Conservation (phyloP, 2,888 invertebrate genomes). For the Aleiodes leptofemur region DNA sequence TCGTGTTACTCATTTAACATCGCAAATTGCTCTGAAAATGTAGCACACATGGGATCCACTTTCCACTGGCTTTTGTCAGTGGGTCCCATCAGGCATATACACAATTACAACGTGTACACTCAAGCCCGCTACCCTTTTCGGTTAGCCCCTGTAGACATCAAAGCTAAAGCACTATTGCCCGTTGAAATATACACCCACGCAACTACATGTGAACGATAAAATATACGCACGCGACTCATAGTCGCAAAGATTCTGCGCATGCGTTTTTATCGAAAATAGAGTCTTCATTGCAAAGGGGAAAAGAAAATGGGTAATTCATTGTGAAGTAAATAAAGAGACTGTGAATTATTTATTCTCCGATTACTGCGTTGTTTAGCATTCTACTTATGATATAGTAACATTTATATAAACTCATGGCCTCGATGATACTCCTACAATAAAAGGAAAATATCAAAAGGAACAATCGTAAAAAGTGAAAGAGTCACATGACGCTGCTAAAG, state of each 20-base stretch:
- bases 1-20: slow-evolving; percentile 4
- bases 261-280: slow-evolving; percentile 7
- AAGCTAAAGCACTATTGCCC: slow-evolving; percentile 10
- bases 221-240: background rate
- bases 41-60: slow-evolving; percentile 4
- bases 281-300: too few relatives aligned
- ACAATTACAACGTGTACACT: slow-evolving; percentile 18
- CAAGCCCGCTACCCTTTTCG: slow-evolving; percentile 10
- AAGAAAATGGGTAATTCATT: background rate
- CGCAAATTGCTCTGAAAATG: slow-evolving; percentile 7
- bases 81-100: slow-evolving; percentile 9
- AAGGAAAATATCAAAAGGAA: slow-evolving; percentile 1
- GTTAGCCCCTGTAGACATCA: background rate
- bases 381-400: background rate
- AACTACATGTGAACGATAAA: slow-evolving; percentile 2
- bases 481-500: slow-evolving; percentile 12
- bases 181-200: slow-evolving; percentile 19
- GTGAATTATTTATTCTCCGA: background rate
- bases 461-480: background rate
- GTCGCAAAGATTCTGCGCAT: background rate
- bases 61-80: slow-evolving; percentile 18
- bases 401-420: slow-evolving; percentile 13
- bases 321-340: background rate
- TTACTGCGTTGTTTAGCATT: background rate
- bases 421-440: slow-evolving; percentile 1